Evolutionary conservation across 2,113 vertebrate species (phyloP), one percentile per base, ranked within the genome.

Genomic region (Myocastor coypus): DNA sequence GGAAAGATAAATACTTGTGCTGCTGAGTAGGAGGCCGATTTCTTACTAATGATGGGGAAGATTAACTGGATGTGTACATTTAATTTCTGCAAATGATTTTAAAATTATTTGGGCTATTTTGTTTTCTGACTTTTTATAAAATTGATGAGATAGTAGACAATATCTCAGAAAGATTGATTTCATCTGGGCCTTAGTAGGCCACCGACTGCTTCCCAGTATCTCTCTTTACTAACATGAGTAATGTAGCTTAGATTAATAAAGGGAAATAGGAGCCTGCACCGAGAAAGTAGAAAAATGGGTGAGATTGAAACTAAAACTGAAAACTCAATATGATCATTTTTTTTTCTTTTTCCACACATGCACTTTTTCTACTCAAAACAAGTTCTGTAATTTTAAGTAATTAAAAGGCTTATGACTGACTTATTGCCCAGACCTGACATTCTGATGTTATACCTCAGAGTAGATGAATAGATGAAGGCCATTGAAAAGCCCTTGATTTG

Each of bases 371-470:
- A n/a, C n/a, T 82, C 30, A 95, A 24, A 93, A 82, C 28, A 50
- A 66, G 50, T 63, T 92, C 75, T 86, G 52, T 86, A 50, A 55
- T 91, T 95, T 94, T 57, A 89, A 97, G 83, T 68, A 80, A 81
- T 94, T 85, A 80, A 93, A 93, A 91, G 63, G 20, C n/a, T 46
- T 57, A 81, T 84, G 66, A 34, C 61, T 81, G 37, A 75, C 64
- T 63, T 86, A 40, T 64, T 82, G 78, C 89, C 87, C 77, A 59
- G 42, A 55, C n/a, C 26, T 37, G 13, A 64, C 37, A 55, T 66
- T 86, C 83, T 84, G 50, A 81, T 77, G 19, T 26, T n/a, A 61
- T 80, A n/a, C 61, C 40, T 30, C 3, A 11, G 87, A 86, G 71
- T 59, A 82, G 89, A 80, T 52, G 46, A 95, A 77, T 28, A 82